These are phyloP conservation scores for Colinus virginianus DNA, from an alignment of 2,113 vertebrate species.

Conservation along the genomic window DNA sequence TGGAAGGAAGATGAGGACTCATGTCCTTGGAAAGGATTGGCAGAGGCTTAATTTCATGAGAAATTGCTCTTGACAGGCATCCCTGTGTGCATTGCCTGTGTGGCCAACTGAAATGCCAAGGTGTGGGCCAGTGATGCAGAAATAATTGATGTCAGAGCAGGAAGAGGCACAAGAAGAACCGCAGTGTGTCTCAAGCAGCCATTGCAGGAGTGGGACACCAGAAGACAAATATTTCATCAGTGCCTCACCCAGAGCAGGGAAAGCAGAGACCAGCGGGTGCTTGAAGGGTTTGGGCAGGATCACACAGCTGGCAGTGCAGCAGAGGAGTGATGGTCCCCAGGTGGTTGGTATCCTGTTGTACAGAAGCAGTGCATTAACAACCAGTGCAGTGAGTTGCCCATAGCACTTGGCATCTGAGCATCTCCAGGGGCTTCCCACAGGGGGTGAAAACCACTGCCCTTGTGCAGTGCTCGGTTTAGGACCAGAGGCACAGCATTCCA, in stretches of 20 bases:
- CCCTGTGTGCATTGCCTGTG: neutral
- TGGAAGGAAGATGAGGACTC: constrained; percentile 1
- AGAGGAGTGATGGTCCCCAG: neutral
- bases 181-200: neutral
- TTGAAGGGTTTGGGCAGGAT: neutral
- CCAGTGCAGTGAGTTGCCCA: neutral
- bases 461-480: neutral
- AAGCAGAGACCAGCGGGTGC: neutral
- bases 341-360: neutral
- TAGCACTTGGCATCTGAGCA: neutral
- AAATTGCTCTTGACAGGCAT: constrained; percentile 55
- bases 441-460: neutral
- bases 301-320: neutral
- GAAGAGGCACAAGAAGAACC: neutral
- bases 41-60: constrained; percentile 17
- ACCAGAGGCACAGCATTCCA: too few species aligned
- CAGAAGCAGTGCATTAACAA: neutral
- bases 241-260: neutral
- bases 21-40: constrained; percentile 39
- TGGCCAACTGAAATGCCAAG: neutral
- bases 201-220: neutral
- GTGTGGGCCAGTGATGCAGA: constrained; percentile 35
- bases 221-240: neutral
- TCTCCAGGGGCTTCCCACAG: neutral
- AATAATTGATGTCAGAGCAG: constrained; percentile 12